Evolutionary conservation across 2,113 vertebrate species (phyloP).

Genomic region (Tupaia chinensis): DNA sequence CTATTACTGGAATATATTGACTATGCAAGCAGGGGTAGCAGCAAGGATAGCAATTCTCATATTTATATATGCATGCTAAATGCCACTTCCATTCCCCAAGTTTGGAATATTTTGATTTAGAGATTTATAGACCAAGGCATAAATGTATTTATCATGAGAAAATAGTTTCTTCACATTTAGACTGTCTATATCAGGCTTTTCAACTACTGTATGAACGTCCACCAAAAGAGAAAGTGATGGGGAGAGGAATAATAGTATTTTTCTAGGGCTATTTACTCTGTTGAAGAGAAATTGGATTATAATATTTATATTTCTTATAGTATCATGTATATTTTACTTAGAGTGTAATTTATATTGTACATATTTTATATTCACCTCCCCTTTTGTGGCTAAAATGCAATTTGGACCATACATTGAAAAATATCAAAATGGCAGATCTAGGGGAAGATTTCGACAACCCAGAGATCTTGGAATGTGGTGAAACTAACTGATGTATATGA

Average conservation of each 20-base stretch:
- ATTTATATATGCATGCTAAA: not conserved
- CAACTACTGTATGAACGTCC: not conserved
- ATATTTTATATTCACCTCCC: not conserved
- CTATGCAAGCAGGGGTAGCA: not conserved
- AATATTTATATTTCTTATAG: not conserved
- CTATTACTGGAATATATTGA: not conserved
- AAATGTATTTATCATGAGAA: conserved; percentile 3
- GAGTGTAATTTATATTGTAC: not conserved
- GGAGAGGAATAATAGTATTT: not conserved
- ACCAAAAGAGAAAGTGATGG: not conserved
- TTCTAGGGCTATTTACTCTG: not conserved
- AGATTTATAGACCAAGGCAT: not conserved
- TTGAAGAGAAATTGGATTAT: not conserved
- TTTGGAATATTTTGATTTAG: not conserved
- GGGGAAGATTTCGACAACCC: not conserved
- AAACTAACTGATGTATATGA: not conserved
- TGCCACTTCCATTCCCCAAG: not conserved
- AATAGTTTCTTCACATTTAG: not conserved
- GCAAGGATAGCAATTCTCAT: not conserved
- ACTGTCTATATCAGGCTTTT: not conserved
- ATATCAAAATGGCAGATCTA: not conserved
- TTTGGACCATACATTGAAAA: not conserved
- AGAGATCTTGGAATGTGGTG: not conserved
- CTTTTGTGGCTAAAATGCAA: not conserved
- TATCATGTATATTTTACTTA: not conserved